Conservation (phyloP, 2,113 vertebrate genomes). For the Nanorana parkeri region DNA sequence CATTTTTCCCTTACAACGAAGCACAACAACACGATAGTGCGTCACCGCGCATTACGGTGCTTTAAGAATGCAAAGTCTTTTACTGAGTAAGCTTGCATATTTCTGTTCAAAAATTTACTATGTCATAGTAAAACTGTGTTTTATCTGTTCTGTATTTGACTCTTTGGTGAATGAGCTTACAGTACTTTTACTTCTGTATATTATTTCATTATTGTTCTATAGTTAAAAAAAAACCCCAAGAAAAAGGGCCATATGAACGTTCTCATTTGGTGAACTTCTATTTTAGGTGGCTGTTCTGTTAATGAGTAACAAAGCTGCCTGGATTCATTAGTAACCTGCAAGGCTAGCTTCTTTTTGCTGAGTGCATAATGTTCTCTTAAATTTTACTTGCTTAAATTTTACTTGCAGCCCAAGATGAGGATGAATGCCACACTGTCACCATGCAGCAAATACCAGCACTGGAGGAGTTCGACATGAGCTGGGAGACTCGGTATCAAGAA, state of each 20-base stretch:
- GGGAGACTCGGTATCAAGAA: conserved; percentile 98
- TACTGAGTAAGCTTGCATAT: too few relatives aligned
- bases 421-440: conserved; percentile 58
- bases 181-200: too few relatives aligned
- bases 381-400: conserved; percentile 57
- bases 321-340: conserved; percentile 6
- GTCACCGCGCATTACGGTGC: too few relatives aligned
- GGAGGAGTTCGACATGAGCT: conserved; percentile 73
- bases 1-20: too few relatives aligned
- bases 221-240: not conserved
- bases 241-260: not conserved
- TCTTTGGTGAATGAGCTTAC: too few relatives aligned
- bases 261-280: not conserved
- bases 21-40: too few relatives aligned
- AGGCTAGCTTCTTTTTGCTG: not conserved
- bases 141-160: too few relatives aligned
- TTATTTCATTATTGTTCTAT: not conserved
- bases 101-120: too few relatives aligned
- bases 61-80: too few relatives aligned
- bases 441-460: conserved; percentile 64
- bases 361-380: conserved; percentile 29
- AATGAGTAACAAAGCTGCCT: conserved; percentile 1
- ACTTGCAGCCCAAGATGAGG: conserved; percentile 70
- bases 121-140: too few relatives aligned
- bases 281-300: not conserved